Percentiles rank a stretch among this genome's conserved stretches.
These are phyloP conservation scores for Iguana delicatissima DNA, from an alignment of 2,797 vertebrate species.

Conservation along the genomic window DNA sequence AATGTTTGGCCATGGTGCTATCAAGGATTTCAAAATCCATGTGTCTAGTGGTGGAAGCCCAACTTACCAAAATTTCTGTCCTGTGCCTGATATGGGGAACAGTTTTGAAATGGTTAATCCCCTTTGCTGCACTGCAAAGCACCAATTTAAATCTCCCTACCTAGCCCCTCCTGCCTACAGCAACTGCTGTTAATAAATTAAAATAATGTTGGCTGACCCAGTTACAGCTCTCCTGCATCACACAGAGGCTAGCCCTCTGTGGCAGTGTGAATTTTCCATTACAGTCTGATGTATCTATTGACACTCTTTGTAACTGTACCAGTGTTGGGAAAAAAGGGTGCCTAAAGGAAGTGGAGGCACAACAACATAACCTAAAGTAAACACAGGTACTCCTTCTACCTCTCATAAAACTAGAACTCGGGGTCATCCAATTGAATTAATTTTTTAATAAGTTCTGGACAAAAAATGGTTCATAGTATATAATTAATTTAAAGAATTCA, in stretches of 20 bases:
- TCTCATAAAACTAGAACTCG: too few species aligned
- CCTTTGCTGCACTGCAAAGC: too few species aligned
- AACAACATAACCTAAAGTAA: not conserved
- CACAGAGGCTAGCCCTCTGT: not conserved
- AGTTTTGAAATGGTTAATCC: not conserved
- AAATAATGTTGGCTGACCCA: not conserved
- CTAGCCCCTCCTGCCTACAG: not conserved
- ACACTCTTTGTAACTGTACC: not conserved
- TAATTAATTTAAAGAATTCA: not conserved
- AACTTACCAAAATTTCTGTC: not conserved
- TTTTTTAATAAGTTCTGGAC: not conserved
- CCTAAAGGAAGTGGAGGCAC: not conserved
- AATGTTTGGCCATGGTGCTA: too few species aligned
- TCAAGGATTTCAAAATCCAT: too few species aligned
- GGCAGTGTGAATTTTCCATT: not conserved
- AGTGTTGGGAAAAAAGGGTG: not conserved
- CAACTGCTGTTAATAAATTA: not conserved
- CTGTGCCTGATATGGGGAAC: not conserved
- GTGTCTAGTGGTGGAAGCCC: too few species aligned
- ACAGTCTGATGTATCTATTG: not conserved
- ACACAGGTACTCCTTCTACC: not conserved
- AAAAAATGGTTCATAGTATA: not conserved
- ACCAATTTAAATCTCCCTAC: not conserved
- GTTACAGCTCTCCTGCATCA: not conserved
- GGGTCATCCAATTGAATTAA: not conserved